Evolutionary conservation across 2,888 invertebrate genomes (phyloP).

Genomic region (Sturmia bella): DNA sequence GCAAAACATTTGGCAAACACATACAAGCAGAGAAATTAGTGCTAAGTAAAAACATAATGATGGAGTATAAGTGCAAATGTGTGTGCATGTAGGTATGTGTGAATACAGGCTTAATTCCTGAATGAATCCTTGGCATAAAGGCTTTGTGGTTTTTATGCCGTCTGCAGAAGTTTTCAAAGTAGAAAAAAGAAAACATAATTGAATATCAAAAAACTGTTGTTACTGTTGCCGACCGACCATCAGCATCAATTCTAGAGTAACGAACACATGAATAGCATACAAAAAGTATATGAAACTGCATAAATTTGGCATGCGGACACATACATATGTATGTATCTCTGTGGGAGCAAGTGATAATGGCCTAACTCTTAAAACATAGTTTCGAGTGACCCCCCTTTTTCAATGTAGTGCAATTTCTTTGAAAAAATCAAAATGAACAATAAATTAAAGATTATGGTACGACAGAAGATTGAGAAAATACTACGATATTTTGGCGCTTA

Average conservation of each 20-base stretch:
- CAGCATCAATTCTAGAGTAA: constrained; percentile 45
- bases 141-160: constrained; percentile 69
- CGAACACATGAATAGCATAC: constrained; percentile 27
- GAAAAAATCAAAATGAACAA: too few relatives aligned
- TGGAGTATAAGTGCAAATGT: not conserved
- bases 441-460: too few relatives aligned
- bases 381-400: too few relatives aligned
- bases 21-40: constrained; percentile 5
- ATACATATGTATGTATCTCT: too few relatives aligned
- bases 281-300: constrained; percentile 41
- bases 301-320: constrained; percentile 49
- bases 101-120: not conserved
- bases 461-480: too few relatives aligned
- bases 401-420: too few relatives aligned
- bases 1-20: constrained; percentile 27
- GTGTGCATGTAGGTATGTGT: not conserved
- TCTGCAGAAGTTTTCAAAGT: constrained; percentile 50
- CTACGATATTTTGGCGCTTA: too few relatives aligned
- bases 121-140: constrained; percentile 29
- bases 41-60: not conserved
- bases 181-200: constrained; percentile 17
- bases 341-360: too few relatives aligned
- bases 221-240: constrained; percentile 65
- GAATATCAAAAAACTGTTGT: constrained; percentile 34
- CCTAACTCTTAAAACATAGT: too few relatives aligned